Base-by-base conservation (phyloP, 2,888 invertebrate genomes). In the Escarpia spicata region DNA sequence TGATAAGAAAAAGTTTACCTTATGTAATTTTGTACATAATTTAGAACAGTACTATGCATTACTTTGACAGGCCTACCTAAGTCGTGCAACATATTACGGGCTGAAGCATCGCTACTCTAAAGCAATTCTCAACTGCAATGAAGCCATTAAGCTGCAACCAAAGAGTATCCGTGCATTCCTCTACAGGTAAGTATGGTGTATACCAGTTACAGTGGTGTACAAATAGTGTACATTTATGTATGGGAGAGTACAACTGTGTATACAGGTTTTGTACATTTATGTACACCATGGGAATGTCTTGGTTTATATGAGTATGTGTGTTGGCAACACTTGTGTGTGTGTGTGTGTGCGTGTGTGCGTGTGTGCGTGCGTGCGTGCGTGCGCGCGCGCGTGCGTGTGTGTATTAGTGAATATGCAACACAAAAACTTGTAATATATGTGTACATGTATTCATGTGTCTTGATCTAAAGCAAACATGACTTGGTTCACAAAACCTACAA, bases 51-150 rank as follows among this genome's bases (percentile, higher is more conserved):
- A 10, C 91, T 92, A 37, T 43, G 37, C 19, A 2, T 92, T 89
- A 12, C 44, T 37, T 43, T 92, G 94, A 43, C 94, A 96, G 96
- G 96, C 96, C 9, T 96, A 95, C 94, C 94, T 96, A 90, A 96
- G 96, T 92, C 92, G 96, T 93, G 96, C 96, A 6, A 96, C 96
- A 92, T 96, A 95, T 93, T 96, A 96, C 94, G 96, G 96, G 1
- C 94, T 95, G 94, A 95, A 95, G 92, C 95, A 95, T 1, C 95
- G 95, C 91, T 96, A 95, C 93, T 95, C 96, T 15, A 96, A 96
- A 93, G 96, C 96, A 90, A 96, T 96, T 91, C 95, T 96, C 90
- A 96, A 96, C 95, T 96, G 96, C 94, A 96, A 96, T 93, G 96
- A 96, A 94, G 96, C 96, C 90, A 95, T 96, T 92, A 95, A 95